Evolutionary conservation across 2,888 invertebrate species (phyloP).

Genomic region (Drosophila phalerata): DNA sequence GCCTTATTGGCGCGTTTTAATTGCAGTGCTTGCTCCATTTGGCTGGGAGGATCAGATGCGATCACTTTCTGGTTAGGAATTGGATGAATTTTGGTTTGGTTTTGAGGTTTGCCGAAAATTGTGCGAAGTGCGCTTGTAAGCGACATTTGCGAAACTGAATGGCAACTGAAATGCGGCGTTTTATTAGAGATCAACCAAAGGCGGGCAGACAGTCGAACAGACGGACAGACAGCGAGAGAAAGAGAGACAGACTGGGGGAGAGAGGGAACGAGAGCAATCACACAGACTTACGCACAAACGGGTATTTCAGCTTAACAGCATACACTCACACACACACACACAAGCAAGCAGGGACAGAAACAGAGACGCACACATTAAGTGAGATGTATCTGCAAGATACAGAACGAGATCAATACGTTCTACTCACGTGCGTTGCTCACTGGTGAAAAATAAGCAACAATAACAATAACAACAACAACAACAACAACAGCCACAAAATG

Average conservation of each 20-base stretch:
- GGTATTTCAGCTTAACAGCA: constrained; percentile 62
- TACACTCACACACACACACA: constrained; percentile 24
- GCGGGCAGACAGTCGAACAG: constrained; percentile 25
- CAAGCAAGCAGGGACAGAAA: constrained; percentile 21
- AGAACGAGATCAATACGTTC: constrained; percentile 78
- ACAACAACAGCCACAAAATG: constrained; percentile 30
- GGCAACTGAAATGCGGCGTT: constrained; percentile 82
- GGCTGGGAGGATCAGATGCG: constrained; percentile 31
- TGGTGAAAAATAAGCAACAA: constrained; percentile 33
- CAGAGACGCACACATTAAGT: constrained; percentile 33
- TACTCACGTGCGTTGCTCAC: constrained; percentile 72
- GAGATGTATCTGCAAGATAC: constrained; percentile 78
- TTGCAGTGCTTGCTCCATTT: constrained; percentile 82
- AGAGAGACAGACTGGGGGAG: constrained; percentile 14
- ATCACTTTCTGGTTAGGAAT: constrained; percentile 9
- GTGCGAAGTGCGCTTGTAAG: constrained; percentile 83
- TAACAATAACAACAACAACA: constrained; percentile 20
- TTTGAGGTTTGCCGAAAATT: constrained; percentile 56
- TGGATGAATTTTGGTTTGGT: constrained; percentile 32
- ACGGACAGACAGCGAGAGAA: constrained; percentile 35
- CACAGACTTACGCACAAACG: constrained; percentile 65
- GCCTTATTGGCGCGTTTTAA: constrained; percentile 80
- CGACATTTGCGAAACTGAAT: constrained; percentile 84
- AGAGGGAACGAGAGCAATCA: constrained; percentile 32
- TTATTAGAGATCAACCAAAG: constrained; percentile 73